Base-by-base conservation (phyloP, 2,797 vertebrate genomes). In the Pangasius krempfi region DNA sequence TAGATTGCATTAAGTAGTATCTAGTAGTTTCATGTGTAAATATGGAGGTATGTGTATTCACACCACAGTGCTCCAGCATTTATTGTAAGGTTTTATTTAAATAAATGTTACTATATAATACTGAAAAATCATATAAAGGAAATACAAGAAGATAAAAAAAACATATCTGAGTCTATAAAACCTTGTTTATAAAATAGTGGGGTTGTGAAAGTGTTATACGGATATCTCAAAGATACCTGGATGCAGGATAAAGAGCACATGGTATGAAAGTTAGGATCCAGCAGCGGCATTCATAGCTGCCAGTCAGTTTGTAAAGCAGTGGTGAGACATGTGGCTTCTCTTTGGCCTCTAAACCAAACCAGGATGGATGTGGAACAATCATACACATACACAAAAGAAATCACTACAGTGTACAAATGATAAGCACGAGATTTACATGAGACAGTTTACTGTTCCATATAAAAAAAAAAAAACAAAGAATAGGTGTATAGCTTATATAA, bases 401-500 rank as follows among this genome's bases (percentile, higher is more conserved):
- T 72, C 33, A 86, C 58, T 47, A 72, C 58, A 89, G 76, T 60
- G 66, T 80, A 80, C 79, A 84, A 84, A 70, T 14, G 54, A 44
- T 80, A 83, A 75, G 79, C 84, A 83, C 18, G 78, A 66, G 70
- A 88, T 87, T 94, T 86, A 91, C 86, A 92, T 56, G 92, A 82
- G 80, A 89, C 33, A 81, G 44, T 72, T 86, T 84, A 88, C 33
- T 91, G 72, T 52, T 81, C 75, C 89, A 92, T 95, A 95, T 89
- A 95, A 95, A 84, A 47, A 40, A 40, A 40, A 37, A 2, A 95
- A 95, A 30, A 27, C 27, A 84, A 12, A 9, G 3, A 84, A 64
- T 50, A 30, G 27, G 16, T 66, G 7, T 40, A 47, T 64, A 44
- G 40, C 16, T 33, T 66, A 30, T 30, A 66, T 50, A 66, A 66